Conservation (phyloP, 1,140 invertebrate species). For the Cyrtorhinus lividipennis region DNA sequence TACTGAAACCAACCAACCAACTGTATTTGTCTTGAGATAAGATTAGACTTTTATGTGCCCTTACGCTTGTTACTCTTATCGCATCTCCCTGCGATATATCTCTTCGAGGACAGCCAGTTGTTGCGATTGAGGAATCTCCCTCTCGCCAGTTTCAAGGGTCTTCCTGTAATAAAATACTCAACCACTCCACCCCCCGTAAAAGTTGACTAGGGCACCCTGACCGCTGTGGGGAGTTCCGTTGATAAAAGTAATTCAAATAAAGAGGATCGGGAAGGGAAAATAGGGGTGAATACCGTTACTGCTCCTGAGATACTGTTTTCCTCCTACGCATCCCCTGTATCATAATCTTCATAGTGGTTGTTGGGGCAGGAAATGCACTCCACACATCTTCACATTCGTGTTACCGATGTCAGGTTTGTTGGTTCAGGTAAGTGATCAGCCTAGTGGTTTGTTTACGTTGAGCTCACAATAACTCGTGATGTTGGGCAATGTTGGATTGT, state of each 20-base stretch:
- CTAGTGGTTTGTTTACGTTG: too few species aligned
- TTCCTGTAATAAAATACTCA: neutral
- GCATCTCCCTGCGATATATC: neutral
- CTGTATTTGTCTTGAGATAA: too few species aligned
- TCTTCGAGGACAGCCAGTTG: neutral
- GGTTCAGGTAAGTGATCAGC: constrained; percentile 5
- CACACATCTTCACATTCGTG: neutral
- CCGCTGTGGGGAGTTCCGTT: too few species aligned
- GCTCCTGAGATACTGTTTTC: neutral
- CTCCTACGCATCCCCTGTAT: neutral
- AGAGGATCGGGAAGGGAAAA: neutral
- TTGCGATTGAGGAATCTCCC: neutral
- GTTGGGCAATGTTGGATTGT: too few species aligned
- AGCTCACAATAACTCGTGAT: too few species aligned
- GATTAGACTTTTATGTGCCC: too few species aligned
- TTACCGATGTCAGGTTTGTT: neutral
- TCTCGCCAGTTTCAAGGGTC: neutral
- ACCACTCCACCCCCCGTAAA: neutral
- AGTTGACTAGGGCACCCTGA: neutral
- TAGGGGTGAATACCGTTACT: neutral
- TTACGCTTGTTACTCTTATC: neutral
- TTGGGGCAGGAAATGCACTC: neutral
- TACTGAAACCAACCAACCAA: too few species aligned
- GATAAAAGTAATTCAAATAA: too few species aligned
- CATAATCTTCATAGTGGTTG: neutral